phyloP scores from a whole-genome alignment of 2,797 vertebrate species.

The Sebastes oblongus region DNA sequence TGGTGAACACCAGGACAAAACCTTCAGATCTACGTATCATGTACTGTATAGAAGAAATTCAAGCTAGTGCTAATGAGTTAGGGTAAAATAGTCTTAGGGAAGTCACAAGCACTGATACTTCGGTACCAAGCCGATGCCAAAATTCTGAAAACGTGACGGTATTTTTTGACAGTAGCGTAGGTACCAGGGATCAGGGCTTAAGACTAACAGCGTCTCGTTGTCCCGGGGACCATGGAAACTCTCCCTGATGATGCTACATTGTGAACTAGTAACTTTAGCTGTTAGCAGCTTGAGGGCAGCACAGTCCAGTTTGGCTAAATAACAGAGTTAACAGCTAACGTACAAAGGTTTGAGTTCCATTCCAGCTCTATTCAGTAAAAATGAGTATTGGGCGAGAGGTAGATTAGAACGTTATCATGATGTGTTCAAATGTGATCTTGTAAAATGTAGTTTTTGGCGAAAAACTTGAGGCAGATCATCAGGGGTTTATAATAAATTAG shows the following conservation, averaged over 20 bases:
- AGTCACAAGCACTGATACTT: background rate
- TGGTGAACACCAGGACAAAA: background rate
- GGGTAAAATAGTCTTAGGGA: background rate
- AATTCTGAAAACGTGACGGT: too few relatives aligned
- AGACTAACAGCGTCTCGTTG: background rate
- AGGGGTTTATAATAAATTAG: too few relatives aligned
- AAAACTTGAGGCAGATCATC: background rate
- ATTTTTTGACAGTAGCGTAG: too few relatives aligned
- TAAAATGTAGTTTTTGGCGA: rapidly evolving
- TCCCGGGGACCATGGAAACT: background rate
- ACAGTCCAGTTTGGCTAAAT: background rate
- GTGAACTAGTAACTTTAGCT: background rate
- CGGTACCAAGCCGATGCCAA: background rate
- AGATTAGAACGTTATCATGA: background rate
- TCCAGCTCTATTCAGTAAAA: background rate
- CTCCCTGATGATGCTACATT: background rate
- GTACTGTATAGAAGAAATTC: background rate
- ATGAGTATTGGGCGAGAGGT: background rate
- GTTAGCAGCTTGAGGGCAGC: rapidly evolving
- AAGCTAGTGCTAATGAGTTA: background rate
- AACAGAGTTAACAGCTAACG: background rate
- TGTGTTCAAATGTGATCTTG: background rate
- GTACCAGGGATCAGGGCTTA: background rate
- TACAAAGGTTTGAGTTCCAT: background rate
- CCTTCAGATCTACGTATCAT: background rate